A percentile compares a stretch with the other conserved stretches of the same genome.
Evolutionary conservation across 2,797 vertebrate genomes (phyloP).

Genomic region (Amblyopsis hoosieri): DNA sequence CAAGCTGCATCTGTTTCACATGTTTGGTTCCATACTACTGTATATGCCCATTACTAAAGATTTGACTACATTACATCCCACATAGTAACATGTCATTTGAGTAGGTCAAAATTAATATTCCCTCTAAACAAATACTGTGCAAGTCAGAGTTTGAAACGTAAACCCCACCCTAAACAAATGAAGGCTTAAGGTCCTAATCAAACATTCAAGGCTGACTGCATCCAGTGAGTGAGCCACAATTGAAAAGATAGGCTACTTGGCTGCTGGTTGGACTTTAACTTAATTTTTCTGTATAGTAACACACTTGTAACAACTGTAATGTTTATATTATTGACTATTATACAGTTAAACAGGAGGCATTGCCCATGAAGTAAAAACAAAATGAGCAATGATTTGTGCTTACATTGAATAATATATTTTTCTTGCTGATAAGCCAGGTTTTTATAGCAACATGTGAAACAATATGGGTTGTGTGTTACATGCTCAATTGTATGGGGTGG

Average conservation of each 20-base stretch:
- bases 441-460: slow-evolving; percentile 13
- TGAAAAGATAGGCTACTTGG: neutral
- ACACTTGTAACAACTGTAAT: neutral
- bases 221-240: neutral
- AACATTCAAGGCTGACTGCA: neutral
- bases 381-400: neutral
- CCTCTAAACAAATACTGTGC: slow-evolving; percentile 14
- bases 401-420: neutral
- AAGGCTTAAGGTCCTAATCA: neutral
- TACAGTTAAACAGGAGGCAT: too few relatives aligned
- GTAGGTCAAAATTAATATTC: slow-evolving; percentile 36
- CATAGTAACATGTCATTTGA: slow-evolving; percentile 19
- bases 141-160: slow-evolving; percentile 13
- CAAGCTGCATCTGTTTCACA: slow-evolving; percentile 8
- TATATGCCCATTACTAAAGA: slow-evolving; percentile 25
- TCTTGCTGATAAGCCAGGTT: slow-evolving; percentile 22
- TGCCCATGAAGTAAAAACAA: neutral
- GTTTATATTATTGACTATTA: too few relatives aligned
- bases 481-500: slow-evolving; percentile 66
- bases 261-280: neutral
- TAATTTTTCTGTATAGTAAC: neutral
- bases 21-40: slow-evolving; percentile 37
- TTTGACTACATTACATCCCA: slow-evolving; percentile 16
- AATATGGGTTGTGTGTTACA: slow-evolving; percentile 32
- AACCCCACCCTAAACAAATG: neutral